Evolutionary conservation across 2,113 vertebrate species (phyloP).

Genomic region (Oriolus oriolus): DNA sequence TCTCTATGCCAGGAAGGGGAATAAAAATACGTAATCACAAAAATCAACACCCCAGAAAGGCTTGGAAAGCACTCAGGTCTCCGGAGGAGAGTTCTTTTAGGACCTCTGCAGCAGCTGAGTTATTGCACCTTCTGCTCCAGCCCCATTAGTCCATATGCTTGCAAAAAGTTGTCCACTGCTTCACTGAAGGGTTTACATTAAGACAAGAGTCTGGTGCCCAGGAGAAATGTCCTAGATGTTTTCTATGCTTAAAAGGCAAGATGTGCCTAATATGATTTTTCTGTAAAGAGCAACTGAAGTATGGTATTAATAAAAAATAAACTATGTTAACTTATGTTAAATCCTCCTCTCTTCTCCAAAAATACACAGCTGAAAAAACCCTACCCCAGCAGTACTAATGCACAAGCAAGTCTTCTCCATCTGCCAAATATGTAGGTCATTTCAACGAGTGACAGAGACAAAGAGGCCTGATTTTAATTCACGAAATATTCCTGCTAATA

Average conservation of each 20-base stretch:
- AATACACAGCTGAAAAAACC: conserved; percentile 41
- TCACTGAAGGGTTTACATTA: conserved; percentile 38
- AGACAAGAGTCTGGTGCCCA: conserved; percentile 12
- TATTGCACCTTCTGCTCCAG: not conserved
- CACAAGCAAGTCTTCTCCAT: conserved; percentile 52
- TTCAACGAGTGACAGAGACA: conserved; percentile 56
- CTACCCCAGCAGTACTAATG: conserved; percentile 30
- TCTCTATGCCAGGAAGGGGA: not conserved
- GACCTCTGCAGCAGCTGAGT: not conserved
- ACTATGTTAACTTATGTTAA: conserved; percentile 57
- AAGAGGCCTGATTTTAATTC: conserved; percentile 60
- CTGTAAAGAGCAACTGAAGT: conserved; percentile 49
- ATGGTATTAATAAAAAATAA: conserved; percentile 66
- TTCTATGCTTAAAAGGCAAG: conserved; percentile 29
- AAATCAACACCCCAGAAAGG: not conserved
- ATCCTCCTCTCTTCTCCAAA: conserved; percentile 37
- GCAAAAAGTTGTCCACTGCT: not conserved
- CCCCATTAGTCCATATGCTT: not conserved
- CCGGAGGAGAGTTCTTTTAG: not conserved
- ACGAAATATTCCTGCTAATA: conserved; percentile 54
- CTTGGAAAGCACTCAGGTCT: not conserved
- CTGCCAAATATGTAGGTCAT: conserved; percentile 59
- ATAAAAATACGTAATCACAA: not conserved
- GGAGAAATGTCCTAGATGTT: conserved; percentile 48
- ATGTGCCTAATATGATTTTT: conserved; percentile 24